Evolutionary conservation across 2,888 invertebrate genomes (phyloP).

Genomic region (Heliconius charithonia): DNA sequence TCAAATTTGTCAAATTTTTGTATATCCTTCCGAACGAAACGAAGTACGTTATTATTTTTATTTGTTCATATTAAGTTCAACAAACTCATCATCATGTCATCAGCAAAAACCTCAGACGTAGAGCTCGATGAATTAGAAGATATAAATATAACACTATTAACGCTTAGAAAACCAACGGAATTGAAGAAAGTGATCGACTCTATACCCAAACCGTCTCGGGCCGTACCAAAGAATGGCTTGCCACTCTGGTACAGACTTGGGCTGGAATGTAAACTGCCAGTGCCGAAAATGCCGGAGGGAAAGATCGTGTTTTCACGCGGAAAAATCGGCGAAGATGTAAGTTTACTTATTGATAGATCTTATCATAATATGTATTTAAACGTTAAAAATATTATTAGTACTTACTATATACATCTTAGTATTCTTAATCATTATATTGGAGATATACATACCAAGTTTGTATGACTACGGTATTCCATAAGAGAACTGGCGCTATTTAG

Average conservation of each 20-base stretch:
- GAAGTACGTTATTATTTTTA: constrained; percentile 10
- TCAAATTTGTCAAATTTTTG: constrained; percentile 45
- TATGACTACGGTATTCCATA: too few relatives aligned
- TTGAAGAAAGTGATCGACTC: constrained; percentile 77
- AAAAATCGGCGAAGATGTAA: constrained; percentile 79
- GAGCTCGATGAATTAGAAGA: constrained; percentile 61
- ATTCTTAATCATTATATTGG: neutral
- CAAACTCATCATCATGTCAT: constrained; percentile 24
- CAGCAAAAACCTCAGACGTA: constrained; percentile 48
- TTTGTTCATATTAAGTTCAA: neutral
- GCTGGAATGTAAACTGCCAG: constrained; percentile 81
- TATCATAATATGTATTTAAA: neutral
- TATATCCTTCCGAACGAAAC: constrained; percentile 33
- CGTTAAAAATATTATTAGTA: too few relatives aligned
- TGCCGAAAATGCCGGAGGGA: constrained; percentile 79
- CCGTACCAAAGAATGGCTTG: constrained; percentile 78
- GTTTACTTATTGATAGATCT: constrained; percentile 49
- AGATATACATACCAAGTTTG: too few relatives aligned
- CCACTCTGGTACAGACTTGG: constrained; percentile 81
- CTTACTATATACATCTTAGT: too few relatives aligned
- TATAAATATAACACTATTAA: constrained; percentile 70
- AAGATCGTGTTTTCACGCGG: constrained; percentile 80
- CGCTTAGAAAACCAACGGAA: constrained; percentile 75
- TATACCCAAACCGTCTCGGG: constrained; percentile 72
- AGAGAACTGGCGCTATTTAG: too few relatives aligned